Evolutionary conservation across 2,888 invertebrate species (phyloP).

Genomic region (Julus scanicus): DNA sequence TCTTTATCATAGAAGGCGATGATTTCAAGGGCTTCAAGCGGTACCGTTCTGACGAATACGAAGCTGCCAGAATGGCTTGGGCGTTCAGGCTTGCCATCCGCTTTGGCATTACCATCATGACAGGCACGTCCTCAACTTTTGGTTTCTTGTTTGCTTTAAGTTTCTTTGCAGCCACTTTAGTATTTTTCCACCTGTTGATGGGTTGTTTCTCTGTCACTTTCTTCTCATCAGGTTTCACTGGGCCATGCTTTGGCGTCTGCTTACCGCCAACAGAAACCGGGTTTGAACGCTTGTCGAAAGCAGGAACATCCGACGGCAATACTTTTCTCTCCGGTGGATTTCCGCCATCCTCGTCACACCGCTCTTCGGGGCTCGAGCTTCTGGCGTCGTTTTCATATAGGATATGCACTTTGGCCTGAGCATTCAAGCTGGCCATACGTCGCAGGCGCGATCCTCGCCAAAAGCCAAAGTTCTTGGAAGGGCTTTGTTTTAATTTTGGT

Average conservation of each 20-base stretch:
- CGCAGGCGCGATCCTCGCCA: slow-evolving; percentile 56
- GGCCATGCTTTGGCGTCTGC: neutral
- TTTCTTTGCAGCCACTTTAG: neutral
- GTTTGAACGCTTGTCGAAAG: neutral
- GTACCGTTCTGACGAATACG: slow-evolving; percentile 69
- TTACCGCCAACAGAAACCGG: neutral
- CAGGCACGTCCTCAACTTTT: neutral
- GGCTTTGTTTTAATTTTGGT: neutral
- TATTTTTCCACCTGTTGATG: slow-evolving; percentile 1
- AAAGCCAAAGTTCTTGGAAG: slow-evolving; percentile 54
- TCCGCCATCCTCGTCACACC: neutral
- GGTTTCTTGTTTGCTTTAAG: slow-evolving; percentile 20
- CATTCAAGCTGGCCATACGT: slow-evolving; percentile 88
- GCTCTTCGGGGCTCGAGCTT: slow-evolving; percentile 50
- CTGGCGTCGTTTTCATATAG: slow-evolving; percentile 84
- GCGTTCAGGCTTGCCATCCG: slow-evolving; percentile 93
- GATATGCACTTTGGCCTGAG: slow-evolving; percentile 89
- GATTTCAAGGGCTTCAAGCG: slow-evolving; percentile 12
- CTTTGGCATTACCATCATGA: slow-evolving; percentile 79
- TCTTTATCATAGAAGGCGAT: neutral
- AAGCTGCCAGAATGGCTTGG: slow-evolving; percentile 88
- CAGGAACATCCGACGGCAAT: neutral
- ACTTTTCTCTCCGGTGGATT: neutral
- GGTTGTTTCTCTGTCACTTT: slow-evolving; percentile 58
- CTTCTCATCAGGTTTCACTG: neutral